Base-by-base conservation (phyloP, 30 jellyfish, hydroid and myxozoan species). In the Aurelia sp. region DNA sequence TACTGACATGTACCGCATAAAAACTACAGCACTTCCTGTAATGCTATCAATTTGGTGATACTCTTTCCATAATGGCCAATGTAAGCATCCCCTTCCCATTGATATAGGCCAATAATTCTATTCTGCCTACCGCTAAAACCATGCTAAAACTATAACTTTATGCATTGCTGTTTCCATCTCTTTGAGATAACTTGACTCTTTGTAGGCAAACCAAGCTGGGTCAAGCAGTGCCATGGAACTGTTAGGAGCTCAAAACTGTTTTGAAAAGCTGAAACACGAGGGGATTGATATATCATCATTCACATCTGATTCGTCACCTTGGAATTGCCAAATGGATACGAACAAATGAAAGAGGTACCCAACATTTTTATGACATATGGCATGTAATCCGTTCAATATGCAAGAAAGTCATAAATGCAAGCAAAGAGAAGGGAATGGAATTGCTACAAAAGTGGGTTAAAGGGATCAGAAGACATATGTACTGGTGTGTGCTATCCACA, bases 311-410 rank as follows among this genome's bases (percentile, higher is more conserved):
- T n/a, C n/a, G 88, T 18, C 78, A 77, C 61, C 38, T 44, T 30
- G 58, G 88, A 20, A 40, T 77, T 61, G 88, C 88, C 68, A 77
- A 77, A 77, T 77, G 88, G 78, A 31, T 61, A 18, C 31, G 88
- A 40, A 38, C 13, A 7, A 22, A 38, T 7, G 48, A 60, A 19
- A 63, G 77, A 3, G 74, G 41, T 15, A 77, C 78, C 1, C 41
- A 18, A 5, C 88, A 60, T 58, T 77, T 20, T 22, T 67, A 55
- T 60, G 78, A 77, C 64, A 22, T 77, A 17, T 77, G 88, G 78
- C 88, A 77, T 33, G 78, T 77, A 31, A 16, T 64, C 50, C 63
- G 58, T 12, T 58, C 67, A 1, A 48, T 77, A 22, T 20, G 38
- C 33, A 58, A 77, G 78, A 77, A 59, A 66, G 27, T 60, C 47